These are phyloP conservation scores for Hyperoodon ampullatus DNA, from an alignment of 2,113 vertebrate genomes.

Conservation along the genomic window DNA sequence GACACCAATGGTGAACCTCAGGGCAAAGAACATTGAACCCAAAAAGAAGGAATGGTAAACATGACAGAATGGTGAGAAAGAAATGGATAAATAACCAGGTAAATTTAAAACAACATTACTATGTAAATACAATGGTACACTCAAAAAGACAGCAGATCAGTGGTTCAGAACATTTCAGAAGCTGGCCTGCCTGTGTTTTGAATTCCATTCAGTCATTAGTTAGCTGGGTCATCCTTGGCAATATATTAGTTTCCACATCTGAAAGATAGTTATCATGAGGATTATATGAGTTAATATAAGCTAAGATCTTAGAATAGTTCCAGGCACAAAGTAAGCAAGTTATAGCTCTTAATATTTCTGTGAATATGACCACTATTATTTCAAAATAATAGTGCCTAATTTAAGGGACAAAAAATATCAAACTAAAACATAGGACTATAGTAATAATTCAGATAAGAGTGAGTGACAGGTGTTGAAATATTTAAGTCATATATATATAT, in stretches of 20 bases:
- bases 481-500: neutral
- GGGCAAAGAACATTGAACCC: neutral
- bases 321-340: neutral
- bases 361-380: neutral
- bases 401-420: neutral
- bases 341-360: neutral
- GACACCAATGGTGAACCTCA: neutral
- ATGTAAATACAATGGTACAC: neutral
- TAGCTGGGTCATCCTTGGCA: neutral
- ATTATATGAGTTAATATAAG: neutral
- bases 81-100: neutral
- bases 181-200: neutral
- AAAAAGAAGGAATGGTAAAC: neutral
- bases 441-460: neutral
- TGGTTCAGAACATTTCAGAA: neutral
- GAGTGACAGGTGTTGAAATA: neutral
- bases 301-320: neutral
- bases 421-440: neutral
- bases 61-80: neutral
- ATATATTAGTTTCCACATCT: neutral
- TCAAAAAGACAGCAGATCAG: neutral
- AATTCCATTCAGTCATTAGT: neutral
- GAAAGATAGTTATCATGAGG: neutral
- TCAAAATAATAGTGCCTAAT: neutral
- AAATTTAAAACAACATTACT: neutral